phyloP scores from a whole-genome alignment of 2,888 invertebrate species.

The Lamproptera curius region DNA sequence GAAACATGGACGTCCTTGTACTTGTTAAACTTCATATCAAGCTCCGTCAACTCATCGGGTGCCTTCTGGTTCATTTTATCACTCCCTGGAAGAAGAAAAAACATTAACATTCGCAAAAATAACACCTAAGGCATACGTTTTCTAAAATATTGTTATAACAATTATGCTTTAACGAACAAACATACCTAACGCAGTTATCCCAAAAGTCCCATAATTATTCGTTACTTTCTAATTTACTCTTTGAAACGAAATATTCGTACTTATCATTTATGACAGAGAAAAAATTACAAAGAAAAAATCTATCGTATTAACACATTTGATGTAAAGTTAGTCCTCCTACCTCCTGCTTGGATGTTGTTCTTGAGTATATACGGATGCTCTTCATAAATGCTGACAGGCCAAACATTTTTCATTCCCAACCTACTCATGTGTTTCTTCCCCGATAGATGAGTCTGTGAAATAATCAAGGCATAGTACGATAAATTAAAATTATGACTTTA shows the following conservation, averaged over 20 bases:
- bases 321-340: conserved; percentile 20
- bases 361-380: conserved; percentile 50
- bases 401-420: conserved; percentile 41
- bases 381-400: conserved; percentile 56
- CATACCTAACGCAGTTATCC: neutral
- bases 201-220: neutral
- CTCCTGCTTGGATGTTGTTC: conserved; percentile 21
- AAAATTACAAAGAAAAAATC: no score
- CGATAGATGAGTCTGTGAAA: conserved; percentile 63
- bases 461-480: no score
- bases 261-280: neutral
- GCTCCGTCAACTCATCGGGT: conserved; percentile 47
- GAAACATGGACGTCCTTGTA: conserved; percentile 47
- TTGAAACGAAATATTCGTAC: neutral
- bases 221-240: neutral
- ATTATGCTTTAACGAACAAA: neutral
- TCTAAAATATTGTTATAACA: neutral
- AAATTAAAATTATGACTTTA: neutral
- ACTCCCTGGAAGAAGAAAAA: conserved; percentile 32
- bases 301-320: neutral
- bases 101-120: no score
- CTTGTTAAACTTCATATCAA: conserved; percentile 44
- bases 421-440: conserved; percentile 70
- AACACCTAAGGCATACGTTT: no score
- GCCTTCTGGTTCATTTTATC: conserved; percentile 47